phyloP scores from a whole-genome alignment of 2,797 vertebrate genomes.

The Percopsis omiscomaycus region DNA sequence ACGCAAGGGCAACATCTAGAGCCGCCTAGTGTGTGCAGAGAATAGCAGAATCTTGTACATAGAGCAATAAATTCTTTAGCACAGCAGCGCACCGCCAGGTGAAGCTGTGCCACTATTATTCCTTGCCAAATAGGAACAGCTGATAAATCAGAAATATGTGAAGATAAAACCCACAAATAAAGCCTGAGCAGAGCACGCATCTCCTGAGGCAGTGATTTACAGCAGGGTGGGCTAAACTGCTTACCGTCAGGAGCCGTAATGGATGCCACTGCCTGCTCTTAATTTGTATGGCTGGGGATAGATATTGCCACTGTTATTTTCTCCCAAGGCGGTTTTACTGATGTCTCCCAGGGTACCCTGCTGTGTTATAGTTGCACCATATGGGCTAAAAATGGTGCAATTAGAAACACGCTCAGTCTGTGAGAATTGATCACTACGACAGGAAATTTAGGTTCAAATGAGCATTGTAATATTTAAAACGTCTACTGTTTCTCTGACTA shows the following conservation, averaged over 20 bases:
- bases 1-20: slow-evolving; percentile 44
- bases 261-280: slow-evolving; percentile 74
- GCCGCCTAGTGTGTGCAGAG: slow-evolving; percentile 41
- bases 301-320: slow-evolving; percentile 73
- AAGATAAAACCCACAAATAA: slow-evolving; percentile 70
- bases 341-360: slow-evolving; percentile 70
- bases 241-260: slow-evolving; percentile 75
- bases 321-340: slow-evolving; percentile 64
- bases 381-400: slow-evolving; percentile 67
- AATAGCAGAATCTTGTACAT: slow-evolving; percentile 42
- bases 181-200: slow-evolving; percentile 54
- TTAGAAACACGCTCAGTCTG: slow-evolving; percentile 59
- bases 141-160: slow-evolving; percentile 72
- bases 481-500: slow-evolving; percentile 34
- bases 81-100: slow-evolving; percentile 45
- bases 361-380: slow-evolving; percentile 71
- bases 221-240: slow-evolving; percentile 69
- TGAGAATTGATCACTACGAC: slow-evolving; percentile 62
- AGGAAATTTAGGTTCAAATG: slow-evolving; percentile 57
- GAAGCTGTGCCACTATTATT: slow-evolving; percentile 48
- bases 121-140: slow-evolving; percentile 54
- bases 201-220: slow-evolving; percentile 74
- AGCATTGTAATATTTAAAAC: slow-evolving; percentile 38
- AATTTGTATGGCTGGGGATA: slow-evolving; percentile 67
- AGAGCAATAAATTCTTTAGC: slow-evolving; percentile 55